Conservation (phyloP, 1,140 invertebrate species). For the Pemphigus obesinymphae region DNA sequence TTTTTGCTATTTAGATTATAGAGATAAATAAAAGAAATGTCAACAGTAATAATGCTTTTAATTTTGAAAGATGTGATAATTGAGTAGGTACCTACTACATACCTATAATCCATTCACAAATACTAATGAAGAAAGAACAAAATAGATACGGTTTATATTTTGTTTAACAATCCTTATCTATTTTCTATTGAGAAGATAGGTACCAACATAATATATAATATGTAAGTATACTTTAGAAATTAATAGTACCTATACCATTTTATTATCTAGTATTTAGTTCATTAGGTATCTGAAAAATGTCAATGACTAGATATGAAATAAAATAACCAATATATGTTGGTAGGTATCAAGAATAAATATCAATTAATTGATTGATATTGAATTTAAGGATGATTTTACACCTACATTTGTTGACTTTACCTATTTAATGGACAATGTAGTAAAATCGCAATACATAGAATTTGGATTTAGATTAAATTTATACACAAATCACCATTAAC, state of each 20-base stretch:
- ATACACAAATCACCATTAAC: no score
- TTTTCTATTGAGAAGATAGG: conserved; percentile 51
- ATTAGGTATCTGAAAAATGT: neutral
- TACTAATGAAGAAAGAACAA: conserved; percentile 6
- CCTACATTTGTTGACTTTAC: no score
- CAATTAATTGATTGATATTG: no score
- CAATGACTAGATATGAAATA: neutral
- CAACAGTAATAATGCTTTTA: conserved; percentile 22
- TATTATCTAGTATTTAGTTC: neutral
- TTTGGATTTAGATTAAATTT: no score
- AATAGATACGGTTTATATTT: conserved; percentile 14
- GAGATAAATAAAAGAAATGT: neutral
- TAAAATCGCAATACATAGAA: no score
- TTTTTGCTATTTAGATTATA: no score
- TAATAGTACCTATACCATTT: neutral
- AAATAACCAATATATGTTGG: no score
- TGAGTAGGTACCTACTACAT: no score
- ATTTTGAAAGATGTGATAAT: neutral
- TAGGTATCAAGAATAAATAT: no score
- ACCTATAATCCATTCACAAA: neutral
- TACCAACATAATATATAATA: neutral
- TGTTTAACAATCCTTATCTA: conserved; percentile 42
- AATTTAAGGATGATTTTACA: no score
- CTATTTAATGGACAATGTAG: no score
- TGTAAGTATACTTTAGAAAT: neutral